Evolutionary conservation across 1,140 invertebrate genomes (phyloP).

Genomic region (Periplaneta americana): DNA sequence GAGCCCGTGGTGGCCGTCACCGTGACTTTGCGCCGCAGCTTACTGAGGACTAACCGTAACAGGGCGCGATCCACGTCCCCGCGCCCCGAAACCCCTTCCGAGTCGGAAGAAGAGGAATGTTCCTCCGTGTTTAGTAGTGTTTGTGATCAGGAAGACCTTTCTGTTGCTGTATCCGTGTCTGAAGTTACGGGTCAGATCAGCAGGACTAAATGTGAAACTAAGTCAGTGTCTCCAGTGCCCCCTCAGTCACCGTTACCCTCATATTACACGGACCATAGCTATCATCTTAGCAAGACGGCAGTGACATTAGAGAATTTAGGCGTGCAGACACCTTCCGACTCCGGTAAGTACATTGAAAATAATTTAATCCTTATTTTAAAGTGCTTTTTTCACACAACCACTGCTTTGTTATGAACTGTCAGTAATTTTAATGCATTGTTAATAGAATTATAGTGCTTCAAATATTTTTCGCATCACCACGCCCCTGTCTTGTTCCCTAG

Average conservation of each 20-base stretch:
- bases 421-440: not conserved
- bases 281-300: slow-evolving; percentile 48
- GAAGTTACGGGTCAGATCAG: slow-evolving; percentile 1
- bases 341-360: slow-evolving; percentile 57
- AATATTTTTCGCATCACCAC: not conserved
- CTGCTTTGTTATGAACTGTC: not conserved
- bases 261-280: slow-evolving; percentile 59
- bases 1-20: not conserved
- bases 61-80: slow-evolving; percentile 33
- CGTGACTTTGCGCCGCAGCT: slow-evolving; percentile 25
- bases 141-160: slow-evolving; percentile 22
- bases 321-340: slow-evolving; percentile 79
- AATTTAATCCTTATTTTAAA: too few relatives aligned
- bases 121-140: slow-evolving; percentile 17
- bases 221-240: slow-evolving; percentile 26
- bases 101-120: not conserved
- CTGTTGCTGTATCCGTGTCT: not conserved
- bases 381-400: too few relatives aligned
- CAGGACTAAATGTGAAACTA: slow-evolving; percentile 11
- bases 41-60: slow-evolving; percentile 26
- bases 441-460: slow-evolving; percentile 3
- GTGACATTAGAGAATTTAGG: slow-evolving; percentile 54
- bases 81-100: slow-evolving; percentile 18
- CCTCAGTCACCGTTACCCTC: slow-evolving; percentile 20
- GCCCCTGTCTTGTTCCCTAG: not conserved